phyloP scores from a whole-genome alignment of 2,888 invertebrate genomes.

The Drosophila peninsularis region DNA sequence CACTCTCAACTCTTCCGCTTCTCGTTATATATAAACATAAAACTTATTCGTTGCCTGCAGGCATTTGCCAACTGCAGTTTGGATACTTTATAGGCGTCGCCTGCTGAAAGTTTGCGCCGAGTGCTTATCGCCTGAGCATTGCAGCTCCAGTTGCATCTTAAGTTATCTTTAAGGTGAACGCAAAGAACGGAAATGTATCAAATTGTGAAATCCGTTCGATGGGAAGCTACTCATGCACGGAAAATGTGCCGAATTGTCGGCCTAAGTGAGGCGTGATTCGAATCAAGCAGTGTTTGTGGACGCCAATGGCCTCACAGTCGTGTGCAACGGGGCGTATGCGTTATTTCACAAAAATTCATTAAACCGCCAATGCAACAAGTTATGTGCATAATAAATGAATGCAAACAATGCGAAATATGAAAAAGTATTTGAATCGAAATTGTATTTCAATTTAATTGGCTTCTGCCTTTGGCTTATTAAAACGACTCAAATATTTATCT shows the following conservation, averaged over 20 bases:
- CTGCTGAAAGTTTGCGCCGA: slow-evolving; percentile 4
- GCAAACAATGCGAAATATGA: slow-evolving; percentile 1
- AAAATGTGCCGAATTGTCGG: slow-evolving; percentile 27
- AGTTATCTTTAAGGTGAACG: slow-evolving; percentile 27
- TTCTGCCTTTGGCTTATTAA: not conserved
- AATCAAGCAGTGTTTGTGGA: slow-evolving; percentile 24
- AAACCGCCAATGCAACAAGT: slow-evolving; percentile 20
- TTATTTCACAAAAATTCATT: slow-evolving; percentile 30
- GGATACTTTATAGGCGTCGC: not conserved
- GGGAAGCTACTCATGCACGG: slow-evolving; percentile 12
- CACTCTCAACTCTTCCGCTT: not conserved
- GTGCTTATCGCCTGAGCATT: not conserved
- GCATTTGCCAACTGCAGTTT: slow-evolving; percentile 1
- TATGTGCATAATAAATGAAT: slow-evolving; percentile 28
- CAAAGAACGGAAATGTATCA: not conserved
- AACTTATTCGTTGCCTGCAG: slow-evolving; percentile 10
- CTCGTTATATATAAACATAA: not conserved
- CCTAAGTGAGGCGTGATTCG: slow-evolving; percentile 30
- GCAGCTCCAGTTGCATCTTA: slow-evolving; percentile 15
- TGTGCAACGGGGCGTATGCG: slow-evolving; percentile 33
- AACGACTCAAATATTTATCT: not conserved
- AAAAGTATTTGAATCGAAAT: slow-evolving; percentile 1
- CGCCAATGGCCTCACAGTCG: slow-evolving; percentile 23
- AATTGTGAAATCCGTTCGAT: slow-evolving; percentile 1
- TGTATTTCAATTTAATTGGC: not conserved